Evolutionary conservation across 2,113 vertebrate species (phyloP).

Genomic region (Himantopus leucocephalus): DNA sequence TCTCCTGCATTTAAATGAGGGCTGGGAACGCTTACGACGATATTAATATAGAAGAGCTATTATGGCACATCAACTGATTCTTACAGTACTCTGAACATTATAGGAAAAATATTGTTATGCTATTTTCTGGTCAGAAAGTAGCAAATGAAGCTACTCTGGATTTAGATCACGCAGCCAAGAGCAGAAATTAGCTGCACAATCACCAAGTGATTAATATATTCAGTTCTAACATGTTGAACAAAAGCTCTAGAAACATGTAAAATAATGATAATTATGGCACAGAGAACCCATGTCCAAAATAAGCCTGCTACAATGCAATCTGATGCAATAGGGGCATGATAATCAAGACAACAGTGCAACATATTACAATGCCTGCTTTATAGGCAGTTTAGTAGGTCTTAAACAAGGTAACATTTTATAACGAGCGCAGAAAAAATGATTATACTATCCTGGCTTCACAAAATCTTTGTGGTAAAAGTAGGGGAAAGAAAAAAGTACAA

Average conservation of each 20-base stretch:
- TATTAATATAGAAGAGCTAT: not conserved
- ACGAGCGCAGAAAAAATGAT: not conserved
- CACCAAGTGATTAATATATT: constrained; percentile 28
- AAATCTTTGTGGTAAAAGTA: not conserved
- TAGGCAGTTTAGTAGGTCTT: not conserved
- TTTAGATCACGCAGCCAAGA: not conserved
- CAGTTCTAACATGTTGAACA: not conserved
- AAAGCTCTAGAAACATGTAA: constrained; percentile 1
- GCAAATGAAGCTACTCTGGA: not conserved
- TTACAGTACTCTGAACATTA: not conserved
- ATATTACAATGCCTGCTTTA: not conserved
- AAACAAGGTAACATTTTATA: not conserved
- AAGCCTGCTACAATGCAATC: not conserved
- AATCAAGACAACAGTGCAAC: not conserved
- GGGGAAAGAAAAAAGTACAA: not conserved
- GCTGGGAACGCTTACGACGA: not conserved
- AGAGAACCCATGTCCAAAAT: not conserved
- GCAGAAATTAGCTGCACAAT: not conserved
- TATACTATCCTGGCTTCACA: not conserved
- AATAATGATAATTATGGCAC: not conserved
- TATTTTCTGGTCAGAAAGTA: constrained; percentile 1
- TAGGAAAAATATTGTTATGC: not conserved
- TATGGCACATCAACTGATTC: not conserved
- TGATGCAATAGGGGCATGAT: not conserved
- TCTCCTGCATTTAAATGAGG: not conserved